Base-by-base conservation (phyloP, 2,113 vertebrate genomes). In the Neogale vison region DNA sequence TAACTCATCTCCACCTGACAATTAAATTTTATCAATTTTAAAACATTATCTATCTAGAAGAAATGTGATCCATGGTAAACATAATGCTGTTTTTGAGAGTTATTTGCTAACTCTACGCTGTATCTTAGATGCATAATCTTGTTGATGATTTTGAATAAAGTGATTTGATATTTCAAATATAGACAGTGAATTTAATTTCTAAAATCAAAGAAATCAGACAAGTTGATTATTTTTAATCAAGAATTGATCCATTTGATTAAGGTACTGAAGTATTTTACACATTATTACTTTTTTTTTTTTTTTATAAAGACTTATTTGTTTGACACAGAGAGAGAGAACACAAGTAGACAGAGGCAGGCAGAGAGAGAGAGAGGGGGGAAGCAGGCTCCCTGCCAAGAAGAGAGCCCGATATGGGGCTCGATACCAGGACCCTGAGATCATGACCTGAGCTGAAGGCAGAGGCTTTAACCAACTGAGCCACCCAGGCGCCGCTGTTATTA, bases 71-170 rank as follows among this genome's bases (percentile, higher is more conserved):
- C 15, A 57, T 5, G 26, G 29, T 45, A 95, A 95, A 90, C 12
- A 29, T 88, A 29, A 91, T 86, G 65, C 2, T 69, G 6, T 17
- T 82, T 94, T 31, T 50, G 11, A 67, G 9, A 24, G 6, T 59
- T 59, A 90, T 52, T 95, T 93, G 93, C 29, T 59, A 93, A 89
- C 59, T 83, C 36, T 86, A 14, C 80, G 4, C 1, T 96, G 2
- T 92, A 31, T 79, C 3, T 94, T 90, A 87, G 7, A 74, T 3
- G 59, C 13, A 69, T 74, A 89, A 79, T 92, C 69, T 91, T 14
- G 76, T 82, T 93, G 52, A 82, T 95, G 12, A 74, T 76, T 97
- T 96, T 95, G 21, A 89, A 47, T 91, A 90, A 90, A 95, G 67
- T 90, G n/a, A 82, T 5, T 92, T 79, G 57, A 50, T 55, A 95